These are phyloP conservation scores for Porites evermanni DNA, from an alignment of 92 coral and sea anemone genomes.

Conservation along the genomic window DNA sequence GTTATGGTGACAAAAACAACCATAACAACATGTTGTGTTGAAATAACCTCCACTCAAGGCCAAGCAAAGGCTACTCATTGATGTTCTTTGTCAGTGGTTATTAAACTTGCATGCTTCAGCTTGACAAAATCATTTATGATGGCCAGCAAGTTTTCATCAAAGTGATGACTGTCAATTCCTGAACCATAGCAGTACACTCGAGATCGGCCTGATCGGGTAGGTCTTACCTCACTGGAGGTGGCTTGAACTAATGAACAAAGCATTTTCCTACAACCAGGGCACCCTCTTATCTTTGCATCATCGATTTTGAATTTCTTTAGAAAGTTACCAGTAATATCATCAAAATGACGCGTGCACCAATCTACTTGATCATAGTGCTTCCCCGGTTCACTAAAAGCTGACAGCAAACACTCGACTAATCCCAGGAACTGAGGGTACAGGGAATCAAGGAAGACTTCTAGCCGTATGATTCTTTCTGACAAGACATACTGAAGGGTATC, in stretches of 20 bases:
- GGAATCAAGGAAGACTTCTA: neutral
- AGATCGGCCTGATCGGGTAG: neutral
- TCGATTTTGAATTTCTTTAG: neutral
- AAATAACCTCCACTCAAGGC: no score
- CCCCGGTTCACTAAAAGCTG: neutral
- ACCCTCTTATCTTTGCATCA: neutral
- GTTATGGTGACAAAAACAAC: no score
- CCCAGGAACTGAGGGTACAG: conserved; percentile 7
- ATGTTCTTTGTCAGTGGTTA: neutral
- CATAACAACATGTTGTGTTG: no score
- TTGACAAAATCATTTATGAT: neutral
- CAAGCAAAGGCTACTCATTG: no score
- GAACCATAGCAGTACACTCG: neutral
- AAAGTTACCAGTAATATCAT: neutral
- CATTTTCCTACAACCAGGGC: neutral
- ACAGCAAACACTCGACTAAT: neutral
- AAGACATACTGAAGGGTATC: conserved; percentile 16
- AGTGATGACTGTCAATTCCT: neutral
- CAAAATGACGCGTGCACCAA: neutral
- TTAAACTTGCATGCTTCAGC: neutral
- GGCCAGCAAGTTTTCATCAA: neutral
- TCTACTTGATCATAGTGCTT: neutral
- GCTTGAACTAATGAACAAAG: neutral
- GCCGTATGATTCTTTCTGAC: neutral
- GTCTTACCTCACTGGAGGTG: neutral